A percentile compares a stretch with the other conserved stretches of the same genome.
Conservation (phyloP, 2,797 vertebrate genomes). For the Hydrophis major region DNA sequence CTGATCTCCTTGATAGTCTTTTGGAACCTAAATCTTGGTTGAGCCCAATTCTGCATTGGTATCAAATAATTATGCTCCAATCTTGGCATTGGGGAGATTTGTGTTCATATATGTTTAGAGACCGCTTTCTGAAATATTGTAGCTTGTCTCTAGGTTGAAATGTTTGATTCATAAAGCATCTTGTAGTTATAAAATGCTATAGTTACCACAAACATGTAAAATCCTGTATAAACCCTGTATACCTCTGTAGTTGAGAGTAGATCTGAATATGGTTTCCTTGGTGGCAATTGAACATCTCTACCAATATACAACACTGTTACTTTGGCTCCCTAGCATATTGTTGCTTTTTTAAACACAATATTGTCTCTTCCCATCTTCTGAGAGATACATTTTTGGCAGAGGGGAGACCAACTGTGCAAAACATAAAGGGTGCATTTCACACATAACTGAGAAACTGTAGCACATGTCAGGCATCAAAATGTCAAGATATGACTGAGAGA, state of each 20-base stretch:
- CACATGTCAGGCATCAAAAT: background rate
- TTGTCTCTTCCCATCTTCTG: background rate
- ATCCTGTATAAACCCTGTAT: background rate
- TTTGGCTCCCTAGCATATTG: background rate
- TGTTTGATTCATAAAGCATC: background rate
- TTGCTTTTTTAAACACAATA: background rate
- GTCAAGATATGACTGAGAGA: background rate
- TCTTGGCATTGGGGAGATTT: background rate
- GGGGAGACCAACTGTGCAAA: background rate
- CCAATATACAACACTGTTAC: background rate
- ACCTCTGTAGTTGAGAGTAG: background rate
- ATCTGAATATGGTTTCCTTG: background rate
- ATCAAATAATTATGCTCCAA: background rate
- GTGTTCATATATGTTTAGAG: background rate
- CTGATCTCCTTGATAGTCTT: background rate
- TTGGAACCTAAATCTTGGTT: background rate
- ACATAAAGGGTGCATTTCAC: background rate
- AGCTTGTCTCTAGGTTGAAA: background rate
- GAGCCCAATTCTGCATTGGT: background rate
- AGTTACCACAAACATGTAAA: background rate
- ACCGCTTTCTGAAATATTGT: background rate
- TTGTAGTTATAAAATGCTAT: background rate
- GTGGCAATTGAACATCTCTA: background rate
- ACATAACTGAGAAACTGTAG: background rate
- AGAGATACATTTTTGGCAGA: too few species aligned